A percentile compares a stretch with the other conserved stretches of the same genome.
These are phyloP conservation scores for Oncorhynchus nerka DNA, from an alignment of 2,113 vertebrate genomes.

Conservation along the genomic window DNA sequence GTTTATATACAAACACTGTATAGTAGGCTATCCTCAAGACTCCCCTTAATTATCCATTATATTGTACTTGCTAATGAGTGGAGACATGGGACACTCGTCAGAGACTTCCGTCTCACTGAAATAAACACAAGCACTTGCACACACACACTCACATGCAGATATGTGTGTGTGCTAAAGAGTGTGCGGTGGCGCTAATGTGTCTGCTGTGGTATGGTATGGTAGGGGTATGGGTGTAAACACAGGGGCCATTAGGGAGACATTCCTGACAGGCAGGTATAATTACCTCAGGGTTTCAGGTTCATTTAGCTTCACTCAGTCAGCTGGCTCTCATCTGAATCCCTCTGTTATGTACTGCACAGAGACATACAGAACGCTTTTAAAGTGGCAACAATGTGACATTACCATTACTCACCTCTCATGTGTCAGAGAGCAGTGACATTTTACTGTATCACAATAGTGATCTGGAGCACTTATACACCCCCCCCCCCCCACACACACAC, in stretches of 20 bases:
- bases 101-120: constrained; percentile 13
- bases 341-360: constrained; percentile 8
- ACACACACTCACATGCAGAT: constrained; percentile 12
- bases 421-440: constrained; percentile 49
- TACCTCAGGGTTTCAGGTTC: constrained; percentile 59
- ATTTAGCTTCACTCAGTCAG: constrained; percentile 32
- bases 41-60: constrained; percentile 17
- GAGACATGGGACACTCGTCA: constrained; percentile 36
- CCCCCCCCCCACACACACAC: neutral
- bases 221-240: constrained; percentile 26
- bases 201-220: neutral
- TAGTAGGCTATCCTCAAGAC: neutral
- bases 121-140: constrained; percentile 10
- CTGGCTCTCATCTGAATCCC: constrained; percentile 29
- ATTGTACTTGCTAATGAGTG: constrained; percentile 4
- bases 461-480: constrained; percentile 49
- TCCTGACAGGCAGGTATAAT: constrained; percentile 65
- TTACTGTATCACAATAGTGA: constrained; percentile 42
- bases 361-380: constrained; percentile 6
- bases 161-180: constrained; percentile 17
- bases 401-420: constrained; percentile 26
- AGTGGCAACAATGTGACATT: constrained; percentile 38
- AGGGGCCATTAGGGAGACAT: constrained; percentile 52
- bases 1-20: neutral
- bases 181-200: constrained; percentile 32